These are phyloP conservation scores for Bicyclus anynana DNA, from an alignment of 1,140 invertebrate genomes.

Conservation along the genomic window DNA sequence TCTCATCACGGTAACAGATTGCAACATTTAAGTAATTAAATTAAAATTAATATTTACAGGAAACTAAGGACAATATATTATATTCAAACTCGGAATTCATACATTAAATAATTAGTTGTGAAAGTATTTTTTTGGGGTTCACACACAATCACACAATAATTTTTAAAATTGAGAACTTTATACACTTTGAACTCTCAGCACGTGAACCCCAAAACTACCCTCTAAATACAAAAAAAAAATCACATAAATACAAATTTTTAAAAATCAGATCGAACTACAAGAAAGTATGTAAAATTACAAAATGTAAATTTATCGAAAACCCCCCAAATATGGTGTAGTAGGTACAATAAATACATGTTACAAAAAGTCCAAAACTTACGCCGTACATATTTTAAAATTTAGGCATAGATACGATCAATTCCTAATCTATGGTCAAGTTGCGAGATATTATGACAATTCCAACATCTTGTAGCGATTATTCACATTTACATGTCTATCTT, in stretches of 20 bases:
- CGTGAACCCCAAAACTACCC: not conserved
- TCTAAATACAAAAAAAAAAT: constrained; percentile 1
- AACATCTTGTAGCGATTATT: not conserved
- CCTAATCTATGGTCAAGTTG: constrained; percentile 13
- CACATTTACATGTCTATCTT: not conserved
- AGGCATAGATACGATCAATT: constrained; percentile 21
- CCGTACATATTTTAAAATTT: constrained; percentile 17
- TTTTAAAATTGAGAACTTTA: too few species aligned
- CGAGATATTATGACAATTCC: not conserved
- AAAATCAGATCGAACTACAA: constrained; percentile 23
- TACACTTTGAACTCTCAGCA: too few species aligned
- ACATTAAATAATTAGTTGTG: not conserved
- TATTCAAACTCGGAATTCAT: not conserved
- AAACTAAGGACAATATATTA: not conserved
- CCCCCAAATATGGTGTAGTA: constrained; percentile 26
- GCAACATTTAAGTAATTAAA: constrained; percentile 35
- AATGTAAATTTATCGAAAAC: constrained; percentile 44
- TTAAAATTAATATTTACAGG: constrained; percentile 37
- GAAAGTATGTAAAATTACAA: constrained; percentile 34
- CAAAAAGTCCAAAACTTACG: constrained; percentile 25
- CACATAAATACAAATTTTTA: not conserved
- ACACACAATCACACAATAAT: not conserved
- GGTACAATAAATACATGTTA: constrained; percentile 25
- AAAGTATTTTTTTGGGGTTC: not conserved
- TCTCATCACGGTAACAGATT: constrained; percentile 56